Conservation (phyloP, 53 echinoderm and acorn worm genomes). For the Stichopus horrens region DNA sequence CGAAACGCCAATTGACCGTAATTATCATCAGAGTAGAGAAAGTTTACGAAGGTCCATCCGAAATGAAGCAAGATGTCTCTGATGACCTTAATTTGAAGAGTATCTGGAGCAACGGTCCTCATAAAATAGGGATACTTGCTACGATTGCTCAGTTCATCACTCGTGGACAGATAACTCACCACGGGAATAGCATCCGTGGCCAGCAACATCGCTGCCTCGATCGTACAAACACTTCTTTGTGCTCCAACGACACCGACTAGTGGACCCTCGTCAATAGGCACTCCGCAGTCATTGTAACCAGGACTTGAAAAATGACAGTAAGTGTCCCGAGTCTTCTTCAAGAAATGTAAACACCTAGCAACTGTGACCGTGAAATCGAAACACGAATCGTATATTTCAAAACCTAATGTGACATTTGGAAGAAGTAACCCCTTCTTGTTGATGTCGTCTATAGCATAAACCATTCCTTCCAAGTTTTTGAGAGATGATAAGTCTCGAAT, state of each 20-base stretch:
- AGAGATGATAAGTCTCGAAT: conserved; percentile 67
- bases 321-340: conserved; percentile 48
- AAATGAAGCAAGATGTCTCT: conserved; percentile 72
- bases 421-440: conserved; percentile 59
- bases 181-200: conserved; percentile 74
- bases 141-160: conserved; percentile 78
- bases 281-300: not conserved
- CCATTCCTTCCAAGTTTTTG: conserved; percentile 79
- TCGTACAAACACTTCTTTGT: conserved; percentile 71
- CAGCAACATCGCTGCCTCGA: conserved; percentile 77
- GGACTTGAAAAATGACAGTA: conserved; percentile 28
- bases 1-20: conserved; percentile 76
- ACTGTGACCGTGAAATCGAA: conserved; percentile 75
- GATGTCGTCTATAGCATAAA: conserved; percentile 70
- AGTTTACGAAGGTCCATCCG: conserved; percentile 84
- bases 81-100: conserved; percentile 81
- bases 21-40: conserved; percentile 84
- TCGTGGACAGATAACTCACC: conserved; percentile 88
- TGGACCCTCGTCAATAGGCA: not conserved
- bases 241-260: conserved; percentile 80
- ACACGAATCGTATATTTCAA: conserved; percentile 90
- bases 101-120: conserved; percentile 84
- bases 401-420: conserved; percentile 67
- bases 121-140: conserved; percentile 75
- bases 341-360: conserved; percentile 65